Evolutionary conservation across 1,140 invertebrate species (phyloP), one percentile per base, ranked within the genome.

Genomic region (Chionoecetes opilio): DNA sequence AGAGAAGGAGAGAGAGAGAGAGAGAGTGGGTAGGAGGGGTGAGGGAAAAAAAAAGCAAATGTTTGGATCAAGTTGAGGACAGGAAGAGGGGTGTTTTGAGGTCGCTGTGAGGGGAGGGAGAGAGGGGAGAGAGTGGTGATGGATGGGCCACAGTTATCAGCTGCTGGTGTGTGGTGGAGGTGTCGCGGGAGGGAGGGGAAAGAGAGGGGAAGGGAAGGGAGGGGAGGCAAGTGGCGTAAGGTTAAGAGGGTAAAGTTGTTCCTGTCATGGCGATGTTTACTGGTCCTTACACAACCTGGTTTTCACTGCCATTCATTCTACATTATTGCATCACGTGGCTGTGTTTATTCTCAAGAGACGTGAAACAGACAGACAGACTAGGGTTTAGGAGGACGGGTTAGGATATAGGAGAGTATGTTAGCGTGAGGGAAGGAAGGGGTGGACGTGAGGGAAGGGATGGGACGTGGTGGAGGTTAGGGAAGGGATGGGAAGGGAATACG

Each of bases 91-190:
- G 34, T 31, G 32, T 35, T 35, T 35, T 5, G 32, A 11, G 35
- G 89, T 38, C 35, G 26, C 38, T 21, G 21, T 46, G 26, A 34
- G 29, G 29, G 86, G 85, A 2, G 85, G 85, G 31, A 91, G 31
- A 38, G 89, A 31, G 38, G 31, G 46, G 53, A 31, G n/a, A 31
- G 89, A 14, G 87, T 3, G 41, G 87, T n/a, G 87, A 29, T 29
- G 87, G 87, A n/a, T n/a, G 11, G 21, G 87, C 63, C 26, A 75
- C 63, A 75, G 63, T 75, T 75, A 75, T 75, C 63, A 75, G 63
- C 21, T 8, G 26, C 9, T 21, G n/a, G 63, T 11, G 63, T 75
- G 63, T 75, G 21, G 63, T 75, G 21, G 63, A 37, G 85, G 85
- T 35, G n/a, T 38, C 34, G 89, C 3, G 26, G n/a, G 34, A 3